Conservation (phyloP, 2,888 invertebrate genomes). For the Ennomos fuscantarius region DNA sequence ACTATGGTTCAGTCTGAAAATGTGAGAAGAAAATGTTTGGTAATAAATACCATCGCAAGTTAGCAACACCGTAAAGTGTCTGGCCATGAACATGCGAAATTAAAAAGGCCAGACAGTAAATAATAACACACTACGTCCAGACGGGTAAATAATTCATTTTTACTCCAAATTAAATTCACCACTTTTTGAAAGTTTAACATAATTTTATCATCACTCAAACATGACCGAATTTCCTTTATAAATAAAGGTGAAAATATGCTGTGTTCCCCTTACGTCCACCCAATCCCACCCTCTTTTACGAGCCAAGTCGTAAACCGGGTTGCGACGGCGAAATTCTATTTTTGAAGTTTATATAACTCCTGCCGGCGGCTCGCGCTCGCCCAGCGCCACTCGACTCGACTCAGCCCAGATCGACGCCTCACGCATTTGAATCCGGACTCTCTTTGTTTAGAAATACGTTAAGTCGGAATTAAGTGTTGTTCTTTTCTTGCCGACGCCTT, state of each 20-base stretch:
- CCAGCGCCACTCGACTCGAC: slow-evolving; percentile 19
- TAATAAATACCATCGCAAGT: background rate
- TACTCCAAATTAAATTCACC: slow-evolving; percentile 26
- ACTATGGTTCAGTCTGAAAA: no score
- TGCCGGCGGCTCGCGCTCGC: slow-evolving; percentile 22
- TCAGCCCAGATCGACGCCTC: slow-evolving; percentile 48
- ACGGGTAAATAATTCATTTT: slow-evolving; percentile 22
- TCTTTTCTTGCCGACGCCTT: slow-evolving; percentile 34
- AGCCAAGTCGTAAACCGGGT: slow-evolving; percentile 67
- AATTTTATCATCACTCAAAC: slow-evolving; percentile 49
- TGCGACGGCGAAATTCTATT: slow-evolving; percentile 70
- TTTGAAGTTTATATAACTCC: slow-evolving; percentile 73
- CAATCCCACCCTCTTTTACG: slow-evolving; percentile 63
- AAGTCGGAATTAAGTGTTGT: slow-evolving; percentile 42
- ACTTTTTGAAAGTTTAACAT: slow-evolving; percentile 34
- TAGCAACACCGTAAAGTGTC: background rate
- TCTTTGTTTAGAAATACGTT: slow-evolving; percentile 56
- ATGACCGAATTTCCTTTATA: slow-evolving; percentile 60
- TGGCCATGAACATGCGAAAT: slow-evolving; percentile 24
- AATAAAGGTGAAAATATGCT: slow-evolving; percentile 69
- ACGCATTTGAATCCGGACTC: slow-evolving; percentile 61
- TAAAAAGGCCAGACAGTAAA: slow-evolving; percentile 22
- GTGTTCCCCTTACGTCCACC: slow-evolving; percentile 54
- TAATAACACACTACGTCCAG: slow-evolving; percentile 15
- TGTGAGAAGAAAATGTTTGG: no score